phyloP scores from a whole-genome alignment of 2,797 vertebrate species.

The Glyptemys insculpta region DNA sequence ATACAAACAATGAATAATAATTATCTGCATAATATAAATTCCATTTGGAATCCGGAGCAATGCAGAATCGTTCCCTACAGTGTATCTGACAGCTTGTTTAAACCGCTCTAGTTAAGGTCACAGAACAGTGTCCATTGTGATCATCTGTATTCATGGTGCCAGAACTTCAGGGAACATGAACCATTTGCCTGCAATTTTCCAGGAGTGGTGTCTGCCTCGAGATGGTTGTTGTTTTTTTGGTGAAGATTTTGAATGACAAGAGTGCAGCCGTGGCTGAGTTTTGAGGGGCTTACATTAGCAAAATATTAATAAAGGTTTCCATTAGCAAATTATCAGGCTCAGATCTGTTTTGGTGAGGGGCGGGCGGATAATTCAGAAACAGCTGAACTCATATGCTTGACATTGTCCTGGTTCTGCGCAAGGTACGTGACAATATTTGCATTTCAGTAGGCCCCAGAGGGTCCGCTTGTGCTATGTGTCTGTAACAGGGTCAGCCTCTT shows the following conservation, averaged over 20 bases:
- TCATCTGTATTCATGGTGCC: background rate
- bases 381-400: too few species aligned
- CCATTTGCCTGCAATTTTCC: background rate
- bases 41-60: background rate
- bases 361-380: too few species aligned
- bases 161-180: background rate
- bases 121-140: background rate
- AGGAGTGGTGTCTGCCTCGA: background rate
- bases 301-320: too few species aligned
- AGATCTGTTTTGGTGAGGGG: too few species aligned
- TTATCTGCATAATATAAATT: background rate
- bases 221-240: too few species aligned
- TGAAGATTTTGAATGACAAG: background rate
- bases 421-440: background rate
- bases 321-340: too few species aligned
- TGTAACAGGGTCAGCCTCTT: too few species aligned
- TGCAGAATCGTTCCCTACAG: background rate
- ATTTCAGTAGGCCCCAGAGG: too few species aligned
- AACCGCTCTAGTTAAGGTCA: background rate
- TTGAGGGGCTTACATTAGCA: background rate
- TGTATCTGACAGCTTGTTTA: background rate
- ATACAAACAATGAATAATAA: background rate
- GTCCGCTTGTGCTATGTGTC: too few species aligned
- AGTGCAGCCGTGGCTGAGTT: background rate
- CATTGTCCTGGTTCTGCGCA: background rate